Evolutionary conservation across 2,113 vertebrate genomes (phyloP).

Genomic region (mouse (Mus musculus)): DNA sequence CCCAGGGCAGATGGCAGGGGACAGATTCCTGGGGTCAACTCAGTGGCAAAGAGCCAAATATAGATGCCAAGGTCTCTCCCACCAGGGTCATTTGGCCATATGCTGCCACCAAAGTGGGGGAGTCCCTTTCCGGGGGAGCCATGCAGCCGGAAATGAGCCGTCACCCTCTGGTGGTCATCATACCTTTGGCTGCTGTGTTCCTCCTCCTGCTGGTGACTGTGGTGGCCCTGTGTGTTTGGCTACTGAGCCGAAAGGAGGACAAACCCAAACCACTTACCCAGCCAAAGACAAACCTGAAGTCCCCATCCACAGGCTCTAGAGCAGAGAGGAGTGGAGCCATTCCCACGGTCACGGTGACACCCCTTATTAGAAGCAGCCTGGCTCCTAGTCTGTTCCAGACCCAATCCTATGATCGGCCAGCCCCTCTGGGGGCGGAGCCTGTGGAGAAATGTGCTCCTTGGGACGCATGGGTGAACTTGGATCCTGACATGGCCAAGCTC

Average conservation of each 20-base stretch:
- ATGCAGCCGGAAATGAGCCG: conserved; percentile 83
- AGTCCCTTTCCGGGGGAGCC: conserved; percentile 78
- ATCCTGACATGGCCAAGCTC: conserved; percentile 87
- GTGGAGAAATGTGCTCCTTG: conserved; percentile 80
- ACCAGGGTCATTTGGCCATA: conserved; percentile 75
- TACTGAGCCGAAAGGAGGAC: conserved; percentile 84
- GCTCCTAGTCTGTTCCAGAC: conserved; percentile 76
- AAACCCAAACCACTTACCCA: conserved; percentile 83
- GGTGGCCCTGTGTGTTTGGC: conserved; percentile 85
- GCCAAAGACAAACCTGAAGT: conserved; percentile 60
- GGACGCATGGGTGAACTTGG: conserved; percentile 87
- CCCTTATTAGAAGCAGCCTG: conserved; percentile 83
- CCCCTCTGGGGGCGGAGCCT: conserved; percentile 57
- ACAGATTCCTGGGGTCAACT: conserved; percentile 87
- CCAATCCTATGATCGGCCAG: conserved; percentile 69
- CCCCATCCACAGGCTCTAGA: conserved; percentile 72
- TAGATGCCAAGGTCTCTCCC: conserved; percentile 81
- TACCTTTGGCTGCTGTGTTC: conserved; percentile 86
- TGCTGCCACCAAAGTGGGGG: conserved; percentile 75
- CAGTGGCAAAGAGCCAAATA: conserved; percentile 69
- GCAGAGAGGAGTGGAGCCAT: conserved; percentile 86
- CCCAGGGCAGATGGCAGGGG: conserved; percentile 81
- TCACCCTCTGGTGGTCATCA: conserved; percentile 86
- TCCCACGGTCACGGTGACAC: conserved; percentile 92
- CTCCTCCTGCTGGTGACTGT: conserved; percentile 87